Evolutionary conservation across 1,140 invertebrate genomes (phyloP).

Genomic region (Condylostylus longicornis): DNA sequence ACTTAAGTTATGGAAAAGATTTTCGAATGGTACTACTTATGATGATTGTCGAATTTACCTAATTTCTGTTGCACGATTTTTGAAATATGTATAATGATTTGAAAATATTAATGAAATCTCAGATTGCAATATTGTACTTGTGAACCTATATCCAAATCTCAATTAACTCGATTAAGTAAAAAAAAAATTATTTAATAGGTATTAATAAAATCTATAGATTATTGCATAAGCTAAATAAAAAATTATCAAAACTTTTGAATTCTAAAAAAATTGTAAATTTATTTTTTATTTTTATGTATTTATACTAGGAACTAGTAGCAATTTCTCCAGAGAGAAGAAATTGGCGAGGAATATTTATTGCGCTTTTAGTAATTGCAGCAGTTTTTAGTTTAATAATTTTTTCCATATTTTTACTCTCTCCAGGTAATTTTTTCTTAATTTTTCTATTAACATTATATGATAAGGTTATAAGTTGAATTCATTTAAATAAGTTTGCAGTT

Average conservation of each 20-base stretch:
- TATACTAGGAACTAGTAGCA: conserved; percentile 58
- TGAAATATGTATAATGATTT: too few species aligned
- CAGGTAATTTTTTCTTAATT: conserved; percentile 28
- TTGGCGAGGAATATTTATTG: conserved; percentile 81
- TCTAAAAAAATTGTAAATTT: conserved; percentile 1
- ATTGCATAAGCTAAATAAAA: background rate
- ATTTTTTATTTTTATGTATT: conserved; percentile 3
- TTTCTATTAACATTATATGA: too few species aligned
- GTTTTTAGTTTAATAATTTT: conserved; percentile 74
- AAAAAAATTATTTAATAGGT: too few species aligned
- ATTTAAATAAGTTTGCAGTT: background rate
- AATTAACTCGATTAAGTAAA: too few species aligned
- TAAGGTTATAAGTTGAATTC: background rate
- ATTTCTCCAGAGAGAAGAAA: conserved; percentile 67
- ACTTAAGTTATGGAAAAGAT: too few species aligned
- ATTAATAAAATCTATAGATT: too few species aligned
- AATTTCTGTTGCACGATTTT: too few species aligned
- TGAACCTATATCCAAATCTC: too few species aligned
- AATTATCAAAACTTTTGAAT: background rate
- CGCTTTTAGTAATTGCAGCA: conserved; percentile 69
- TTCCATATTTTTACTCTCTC: conserved; percentile 71
- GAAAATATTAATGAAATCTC: too few species aligned
- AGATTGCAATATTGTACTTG: too few species aligned
- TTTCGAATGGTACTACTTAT: too few species aligned
- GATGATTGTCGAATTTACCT: too few species aligned